Base-by-base conservation (phyloP, 1,140 invertebrate species). In the Ips typographus region DNA sequence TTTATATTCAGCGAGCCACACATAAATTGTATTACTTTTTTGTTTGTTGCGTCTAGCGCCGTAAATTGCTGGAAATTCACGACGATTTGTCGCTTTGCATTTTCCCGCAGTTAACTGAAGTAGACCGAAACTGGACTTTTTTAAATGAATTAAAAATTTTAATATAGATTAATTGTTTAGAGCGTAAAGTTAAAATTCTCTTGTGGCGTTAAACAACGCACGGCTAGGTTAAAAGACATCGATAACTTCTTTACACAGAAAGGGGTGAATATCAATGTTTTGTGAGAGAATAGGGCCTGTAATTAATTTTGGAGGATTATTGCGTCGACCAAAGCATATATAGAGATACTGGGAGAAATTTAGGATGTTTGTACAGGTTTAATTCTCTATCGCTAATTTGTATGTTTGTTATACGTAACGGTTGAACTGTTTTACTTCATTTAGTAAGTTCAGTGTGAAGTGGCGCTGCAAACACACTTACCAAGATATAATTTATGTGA, bases 181-280 rank as follows among this genome's bases (percentile, higher is more conserved):
- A 22, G 22, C 22, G 22, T 22, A 22, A 22, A 22, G 22, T 22
- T 22, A 37, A 55, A 49, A 22, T 22, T 49, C 44, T 8, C 22
- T 49, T 22, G 44, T 55, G n/a, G 52, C 5, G 44, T 47, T 47
- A 55, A 38, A 38, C 52, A 55, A 55, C n/a, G 6, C 2, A 40
- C 37, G 40, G 5, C 6, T 58, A 58, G 40, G 58, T 40, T 60
- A 41, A 60, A 60, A 60, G 61, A 63, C 44, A 63, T 52, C 61
- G 52, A 63, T 63, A 63, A 49, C 36, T 63, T 63, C 61, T 63
- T 63, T 63, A 63, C n/a, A 63, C 61, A 63, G 22, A 63, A 63
- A 63, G 61, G 49, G 61, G 61, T 52, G 61, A 63, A 63, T 63
- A 38, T 51, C 42, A 63, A 63, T 63, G 61, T 63, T 51, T 63